A percentile compares a stretch with the other conserved stretches of the same genome.
Conservation (phyloP, 1,140 invertebrate genomes). For the Leptopilina clavipes region DNA sequence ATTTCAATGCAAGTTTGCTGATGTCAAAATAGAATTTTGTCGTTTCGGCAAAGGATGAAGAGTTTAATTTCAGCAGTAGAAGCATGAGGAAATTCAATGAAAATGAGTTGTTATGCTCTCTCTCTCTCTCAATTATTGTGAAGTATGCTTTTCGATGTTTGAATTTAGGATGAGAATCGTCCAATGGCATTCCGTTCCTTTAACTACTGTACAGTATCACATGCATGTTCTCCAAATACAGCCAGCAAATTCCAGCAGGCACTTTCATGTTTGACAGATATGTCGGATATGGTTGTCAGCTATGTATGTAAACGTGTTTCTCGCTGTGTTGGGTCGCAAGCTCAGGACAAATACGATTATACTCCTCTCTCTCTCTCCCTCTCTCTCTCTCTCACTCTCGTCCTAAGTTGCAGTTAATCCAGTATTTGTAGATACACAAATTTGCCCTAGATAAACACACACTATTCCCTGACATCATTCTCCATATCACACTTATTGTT, state of each 20-base stretch:
- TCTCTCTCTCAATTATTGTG: background rate
- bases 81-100: background rate
- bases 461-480: background rate
- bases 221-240: conserved; percentile 12
- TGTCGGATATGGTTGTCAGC: conserved; percentile 21
- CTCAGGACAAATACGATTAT: conserved; percentile 28
- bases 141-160: conserved; percentile 6
- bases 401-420: background rate
- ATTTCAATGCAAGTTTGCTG: background rate
- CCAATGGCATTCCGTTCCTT: conserved; percentile 4
- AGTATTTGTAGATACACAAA: conserved; percentile 19
- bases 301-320: conserved; percentile 2
- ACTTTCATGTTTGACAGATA: conserved; percentile 15
- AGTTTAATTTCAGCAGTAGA: background rate
- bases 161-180: conserved; percentile 4
- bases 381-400: background rate
- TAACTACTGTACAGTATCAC: conserved; percentile 6
- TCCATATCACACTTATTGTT: background rate
- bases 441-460: conserved; percentile 27
- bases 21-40: background rate
- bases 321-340: background rate
- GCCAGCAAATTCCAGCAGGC: background rate
- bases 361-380: background rate
- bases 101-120: background rate
- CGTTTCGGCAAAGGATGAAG: background rate